Base-by-base conservation (phyloP, 2,113 vertebrate genomes). In the Hippocampus barbouri region DNA sequence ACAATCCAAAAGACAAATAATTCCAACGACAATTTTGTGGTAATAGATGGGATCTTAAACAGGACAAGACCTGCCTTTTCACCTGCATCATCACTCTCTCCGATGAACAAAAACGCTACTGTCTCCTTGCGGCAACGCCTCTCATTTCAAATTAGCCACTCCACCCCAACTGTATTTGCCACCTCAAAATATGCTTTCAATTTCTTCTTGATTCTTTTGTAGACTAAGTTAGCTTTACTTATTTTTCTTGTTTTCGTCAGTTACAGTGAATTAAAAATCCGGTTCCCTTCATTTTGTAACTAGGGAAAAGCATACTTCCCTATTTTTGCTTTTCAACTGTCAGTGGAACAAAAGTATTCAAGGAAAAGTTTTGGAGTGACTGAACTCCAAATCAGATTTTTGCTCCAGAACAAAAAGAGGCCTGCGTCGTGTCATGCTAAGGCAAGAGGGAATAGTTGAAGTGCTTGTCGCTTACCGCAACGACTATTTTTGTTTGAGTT, bases 401-500 rank as follows among this genome's bases (percentile, higher is more conserved):
- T 78, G 74, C 77, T 74, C 71, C 71, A 73, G 74, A 79, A 77
- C 71, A 89, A 90, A 85, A 91, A 80, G 80, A 84, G 70, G 61
- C 82, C 16, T 47, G 71, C 83, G 79, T 82, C 34, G 34, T 38
- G 74, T 90, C 88, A 80, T 92, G 90, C 85, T 84, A 72, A 60
- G 90, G 85, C 90, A 91, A 68, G 85, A 88, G 15, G 15, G 75
- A 70, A 73, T 89, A 86, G 89, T 89, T 88, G 87, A 70, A 87
- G 70, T 74, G 80, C 76, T 89, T 89, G 85, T 88, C 83, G 85
- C 86, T 85, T 68, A 75, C 68, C 82, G 83, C 71, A 86, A 89
- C 89, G 79, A 54, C 61, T 56, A 81, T 83, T 45, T 5, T 18
- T 51, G 16, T n/a, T 61, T 61, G 8, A 34, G 30, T 61, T 18